These are phyloP conservation scores for Cercocebus atys DNA, from an alignment of 2,113 vertebrate genomes.

Conservation along the genomic window DNA sequence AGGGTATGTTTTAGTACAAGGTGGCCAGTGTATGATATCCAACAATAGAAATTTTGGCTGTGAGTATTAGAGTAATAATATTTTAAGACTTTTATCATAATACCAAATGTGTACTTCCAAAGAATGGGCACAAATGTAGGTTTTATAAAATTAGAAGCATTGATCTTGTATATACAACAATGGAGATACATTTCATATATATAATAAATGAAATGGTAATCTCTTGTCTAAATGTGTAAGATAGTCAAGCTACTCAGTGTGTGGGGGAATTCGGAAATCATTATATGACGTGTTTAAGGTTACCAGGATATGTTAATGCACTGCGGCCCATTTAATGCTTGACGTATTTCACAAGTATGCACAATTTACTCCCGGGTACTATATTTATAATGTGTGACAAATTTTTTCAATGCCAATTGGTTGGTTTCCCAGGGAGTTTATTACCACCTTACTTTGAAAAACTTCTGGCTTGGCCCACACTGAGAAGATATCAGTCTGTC, in stretches of 20 bases:
- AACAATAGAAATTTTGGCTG: neutral
- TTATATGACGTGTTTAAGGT: neutral
- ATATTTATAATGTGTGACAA: conserved; percentile 31
- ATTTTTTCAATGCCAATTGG: neutral
- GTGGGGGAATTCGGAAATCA: neutral
- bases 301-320: neutral
- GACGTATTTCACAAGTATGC: conserved; percentile 27
- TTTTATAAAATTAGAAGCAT: neutral
- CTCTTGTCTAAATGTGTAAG: neutral
- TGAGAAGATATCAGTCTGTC: neutral
- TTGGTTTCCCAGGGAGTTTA: neutral
- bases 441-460: neutral
- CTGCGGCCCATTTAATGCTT: neutral
- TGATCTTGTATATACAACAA: neutral
- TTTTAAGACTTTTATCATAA: neutral
- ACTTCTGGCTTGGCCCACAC: neutral
- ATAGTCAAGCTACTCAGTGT: neutral
- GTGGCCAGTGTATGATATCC: neutral
- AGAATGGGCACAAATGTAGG: neutral
- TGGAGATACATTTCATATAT: neutral
- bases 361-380: neutral
- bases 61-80: neutral
- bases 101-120: neutral
- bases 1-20: neutral
- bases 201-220: neutral